Conservation (phyloP, 2,888 invertebrate species). For the Diachrysia chrysitis region DNA sequence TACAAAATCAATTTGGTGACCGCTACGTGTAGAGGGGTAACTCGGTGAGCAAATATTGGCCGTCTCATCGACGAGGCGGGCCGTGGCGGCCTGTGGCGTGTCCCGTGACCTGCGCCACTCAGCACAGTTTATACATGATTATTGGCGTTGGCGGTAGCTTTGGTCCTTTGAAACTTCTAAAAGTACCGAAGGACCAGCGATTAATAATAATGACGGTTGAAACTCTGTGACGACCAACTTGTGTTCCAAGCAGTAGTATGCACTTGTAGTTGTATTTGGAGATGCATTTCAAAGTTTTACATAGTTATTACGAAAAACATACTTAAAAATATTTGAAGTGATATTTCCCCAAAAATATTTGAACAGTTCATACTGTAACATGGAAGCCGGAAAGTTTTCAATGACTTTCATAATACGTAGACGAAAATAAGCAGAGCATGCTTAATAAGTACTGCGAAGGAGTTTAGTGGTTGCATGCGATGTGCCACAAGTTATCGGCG, state of each 20-base stretch:
- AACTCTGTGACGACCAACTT: neutral
- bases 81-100: conserved; percentile 15
- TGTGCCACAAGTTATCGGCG: conserved; percentile 18
- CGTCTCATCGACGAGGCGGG: conserved; percentile 37
- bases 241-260: neutral
- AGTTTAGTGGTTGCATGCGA: conserved; percentile 42
- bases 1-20: conserved; percentile 53
- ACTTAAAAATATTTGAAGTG: conserved; percentile 8
- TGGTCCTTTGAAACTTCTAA: conserved; percentile 1
- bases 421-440: conserved; percentile 69
- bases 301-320: conserved; percentile 10
- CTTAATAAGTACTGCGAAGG: conserved; percentile 67
- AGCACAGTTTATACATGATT: conserved; percentile 12
- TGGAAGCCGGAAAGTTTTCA: conserved; percentile 41
- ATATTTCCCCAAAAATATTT: conserved; percentile 19
- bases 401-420: conserved; percentile 59
- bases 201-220: neutral
- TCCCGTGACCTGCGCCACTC: neutral
- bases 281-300: neutral
- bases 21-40: conserved; percentile 41
- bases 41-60: conserved; percentile 51
- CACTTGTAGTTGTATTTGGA: neutral
- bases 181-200: neutral
- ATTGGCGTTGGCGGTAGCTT: conserved; percentile 5
- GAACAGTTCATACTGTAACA: conserved; percentile 46